A percentile compares a stretch with the other conserved stretches of the same genome.
Conservation (phyloP, 2,888 invertebrate genomes). For the Pantelozetes paolii region DNA sequence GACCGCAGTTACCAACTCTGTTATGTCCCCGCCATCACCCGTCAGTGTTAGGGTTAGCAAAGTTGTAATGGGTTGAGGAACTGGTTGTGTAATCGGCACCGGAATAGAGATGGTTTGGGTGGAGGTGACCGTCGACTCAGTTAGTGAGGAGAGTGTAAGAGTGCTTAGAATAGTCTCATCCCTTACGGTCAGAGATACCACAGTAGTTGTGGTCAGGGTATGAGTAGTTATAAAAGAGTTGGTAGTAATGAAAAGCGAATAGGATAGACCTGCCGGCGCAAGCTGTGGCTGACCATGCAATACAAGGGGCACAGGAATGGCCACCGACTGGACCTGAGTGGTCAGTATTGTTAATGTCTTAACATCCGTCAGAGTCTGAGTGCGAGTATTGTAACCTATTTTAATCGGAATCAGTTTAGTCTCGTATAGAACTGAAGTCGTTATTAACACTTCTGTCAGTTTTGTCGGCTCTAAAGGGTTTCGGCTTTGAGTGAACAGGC, state of each 20-base stretch:
- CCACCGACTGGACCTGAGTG: slow-evolving; percentile 44
- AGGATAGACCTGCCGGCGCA: slow-evolving; percentile 6
- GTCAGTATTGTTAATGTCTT: slow-evolving; percentile 48
- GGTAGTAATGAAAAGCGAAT: slow-evolving; percentile 43
- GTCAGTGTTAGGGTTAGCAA: slow-evolving; percentile 48
- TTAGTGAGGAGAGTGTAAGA: slow-evolving; percentile 46
- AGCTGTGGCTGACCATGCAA: not conserved
- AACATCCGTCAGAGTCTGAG: slow-evolving; percentile 48
- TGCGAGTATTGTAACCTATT: slow-evolving; percentile 48
- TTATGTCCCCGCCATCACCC: slow-evolving; percentile 48
- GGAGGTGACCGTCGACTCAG: slow-evolving; percentile 46
- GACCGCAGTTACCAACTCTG: slow-evolving; percentile 48
- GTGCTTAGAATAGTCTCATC: slow-evolving; percentile 48
- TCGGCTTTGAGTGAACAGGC: slow-evolving; percentile 46
- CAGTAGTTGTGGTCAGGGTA: slow-evolving; percentile 46
- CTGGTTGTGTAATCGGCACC: slow-evolving; percentile 38
- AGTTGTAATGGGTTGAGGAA: slow-evolving; percentile 46
- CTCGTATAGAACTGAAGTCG: slow-evolving; percentile 47
- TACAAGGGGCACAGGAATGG: slow-evolving; percentile 38
- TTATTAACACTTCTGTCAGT: slow-evolving; percentile 48
- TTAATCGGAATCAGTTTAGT: slow-evolving; percentile 48
- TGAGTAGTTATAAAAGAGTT: slow-evolving; percentile 47
- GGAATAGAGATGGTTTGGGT: slow-evolving; percentile 46
- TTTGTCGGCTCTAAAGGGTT: slow-evolving; percentile 46
- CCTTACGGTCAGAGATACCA: slow-evolving; percentile 47